These are phyloP conservation scores for Siderastrea radians DNA, from an alignment of 92 coral and sea anemone genomes.

Conservation along the genomic window DNA sequence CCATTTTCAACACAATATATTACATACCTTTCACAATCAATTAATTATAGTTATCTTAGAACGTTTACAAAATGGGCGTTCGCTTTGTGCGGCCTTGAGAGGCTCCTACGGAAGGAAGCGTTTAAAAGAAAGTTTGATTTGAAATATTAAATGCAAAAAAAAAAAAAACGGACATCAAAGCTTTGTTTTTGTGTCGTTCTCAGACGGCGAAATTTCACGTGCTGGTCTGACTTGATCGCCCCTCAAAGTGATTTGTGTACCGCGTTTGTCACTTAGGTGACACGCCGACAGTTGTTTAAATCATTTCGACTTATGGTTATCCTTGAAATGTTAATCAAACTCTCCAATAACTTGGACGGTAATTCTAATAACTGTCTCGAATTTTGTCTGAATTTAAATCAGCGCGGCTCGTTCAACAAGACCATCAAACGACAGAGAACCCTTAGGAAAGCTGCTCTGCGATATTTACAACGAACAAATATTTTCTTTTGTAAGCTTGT, in stretches of 20 bases:
- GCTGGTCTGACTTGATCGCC: background rate
- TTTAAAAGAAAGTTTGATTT: slow-evolving; percentile 8
- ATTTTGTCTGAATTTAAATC: slow-evolving; percentile 37
- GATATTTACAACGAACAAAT: slow-evolving; percentile 33
- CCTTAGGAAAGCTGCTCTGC: background rate
- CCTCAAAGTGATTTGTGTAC: background rate
- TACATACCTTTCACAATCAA: slow-evolving; percentile 74
- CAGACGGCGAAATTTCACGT: background rate
- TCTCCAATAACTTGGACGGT: background rate
- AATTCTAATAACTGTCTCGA: slow-evolving; percentile 43
- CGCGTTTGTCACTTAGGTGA: slow-evolving; percentile 28
- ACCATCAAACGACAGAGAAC: background rate
- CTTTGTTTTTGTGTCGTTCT: background rate
- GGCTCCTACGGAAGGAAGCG: slow-evolving; percentile 10
- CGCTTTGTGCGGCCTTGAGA: slow-evolving; percentile 5
- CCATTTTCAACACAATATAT: slow-evolving; percentile 64
- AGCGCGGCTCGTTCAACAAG: background rate
- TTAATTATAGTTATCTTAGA: slow-evolving; percentile 45
- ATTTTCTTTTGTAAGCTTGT: slow-evolving; percentile 22
- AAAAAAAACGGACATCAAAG: background rate
- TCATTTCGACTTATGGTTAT: slow-evolving; percentile 16
- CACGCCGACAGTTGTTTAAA: slow-evolving; percentile 22
- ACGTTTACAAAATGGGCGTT: background rate
- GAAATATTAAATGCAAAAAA: background rate
- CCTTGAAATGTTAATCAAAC: slow-evolving; percentile 47